A percentile compares a stretch with the other conserved stretches of the same genome.
phyloP scores from a whole-genome alignment of 2,888 invertebrate species.

The Acrobasis consociella region DNA sequence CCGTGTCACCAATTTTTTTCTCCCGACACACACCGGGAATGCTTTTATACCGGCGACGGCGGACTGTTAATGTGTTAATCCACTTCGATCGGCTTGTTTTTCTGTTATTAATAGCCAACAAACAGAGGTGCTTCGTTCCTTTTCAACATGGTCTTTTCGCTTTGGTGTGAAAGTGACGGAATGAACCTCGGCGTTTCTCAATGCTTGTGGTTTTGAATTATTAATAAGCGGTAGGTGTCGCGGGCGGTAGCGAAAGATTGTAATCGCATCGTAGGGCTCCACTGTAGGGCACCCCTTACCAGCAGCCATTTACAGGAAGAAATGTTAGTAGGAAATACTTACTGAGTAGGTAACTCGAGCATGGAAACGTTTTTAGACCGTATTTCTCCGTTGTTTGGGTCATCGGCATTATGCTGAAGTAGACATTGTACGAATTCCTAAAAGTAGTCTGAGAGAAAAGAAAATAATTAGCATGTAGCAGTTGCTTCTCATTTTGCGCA shows the following conservation, averaged over 20 bases:
- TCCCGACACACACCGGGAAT: slow-evolving; percentile 64
- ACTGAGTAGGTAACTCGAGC: too few relatives aligned
- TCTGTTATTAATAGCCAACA: slow-evolving; percentile 72
- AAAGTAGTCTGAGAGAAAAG: too few relatives aligned
- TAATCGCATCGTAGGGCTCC: slow-evolving; percentile 19
- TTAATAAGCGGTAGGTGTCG: slow-evolving; percentile 39
- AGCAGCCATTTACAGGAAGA: neutral
- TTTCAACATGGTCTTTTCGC: neutral
- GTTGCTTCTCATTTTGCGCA: too few relatives aligned
- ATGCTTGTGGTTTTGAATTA: slow-evolving; percentile 39
- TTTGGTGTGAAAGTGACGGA: neutral
- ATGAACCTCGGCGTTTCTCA: neutral
- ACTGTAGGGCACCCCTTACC: neutral
- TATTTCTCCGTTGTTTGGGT: too few relatives aligned
- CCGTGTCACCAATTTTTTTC: slow-evolving; percentile 56
- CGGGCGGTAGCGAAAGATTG: slow-evolving; percentile 27
- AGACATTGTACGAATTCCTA: too few relatives aligned
- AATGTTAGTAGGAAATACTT: neutral
- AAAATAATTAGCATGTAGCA: too few relatives aligned
- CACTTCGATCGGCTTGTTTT: slow-evolving; percentile 71
- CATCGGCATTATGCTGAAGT: too few relatives aligned
- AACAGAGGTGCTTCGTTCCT: slow-evolving; percentile 48
- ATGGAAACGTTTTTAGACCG: too few relatives aligned
- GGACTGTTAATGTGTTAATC: slow-evolving; percentile 78
- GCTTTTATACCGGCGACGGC: slow-evolving; percentile 72